Percentiles rank a stretch among this genome's conserved stretches.
phyloP scores from a whole-genome alignment of 2,113 vertebrate genomes.

The Leucosticte australis region DNA sequence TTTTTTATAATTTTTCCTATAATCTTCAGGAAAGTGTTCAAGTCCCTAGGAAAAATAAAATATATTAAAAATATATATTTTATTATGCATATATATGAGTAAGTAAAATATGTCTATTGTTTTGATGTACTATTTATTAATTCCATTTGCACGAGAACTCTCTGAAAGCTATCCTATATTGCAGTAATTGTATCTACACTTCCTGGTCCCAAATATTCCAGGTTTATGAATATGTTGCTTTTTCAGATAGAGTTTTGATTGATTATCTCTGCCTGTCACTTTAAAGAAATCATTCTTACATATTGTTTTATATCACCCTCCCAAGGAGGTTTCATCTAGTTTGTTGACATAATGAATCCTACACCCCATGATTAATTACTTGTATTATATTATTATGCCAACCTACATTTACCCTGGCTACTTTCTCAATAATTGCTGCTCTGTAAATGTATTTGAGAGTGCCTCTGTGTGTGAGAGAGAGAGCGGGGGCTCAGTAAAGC shows the following conservation, averaged over 20 bases:
- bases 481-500: background rate
- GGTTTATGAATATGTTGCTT: background rate
- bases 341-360: constrained; percentile 65
- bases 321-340: constrained; percentile 56
- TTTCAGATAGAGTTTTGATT: constrained; percentile 39
- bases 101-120: background rate
- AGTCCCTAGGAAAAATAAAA: background rate
- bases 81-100: background rate
- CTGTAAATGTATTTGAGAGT: constrained; percentile 16
- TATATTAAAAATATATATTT: background rate
- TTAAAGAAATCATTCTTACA: constrained; percentile 56
- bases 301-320: constrained; percentile 51
- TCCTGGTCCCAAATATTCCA: background rate
- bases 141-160: background rate
- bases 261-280: constrained; percentile 34
- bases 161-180: background rate
- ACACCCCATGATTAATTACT: constrained; percentile 52
- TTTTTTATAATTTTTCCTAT: background rate
- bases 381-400: constrained; percentile 49
- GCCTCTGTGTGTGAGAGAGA: background rate
- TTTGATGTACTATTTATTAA: background rate
- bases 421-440: constrained; percentile 47
- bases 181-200: background rate
- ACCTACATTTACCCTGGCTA: constrained; percentile 12
- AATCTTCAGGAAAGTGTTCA: background rate